These are phyloP conservation scores for Penaeus vannamei DNA, from an alignment of 1,140 invertebrate species.

Conservation along the genomic window DNA sequence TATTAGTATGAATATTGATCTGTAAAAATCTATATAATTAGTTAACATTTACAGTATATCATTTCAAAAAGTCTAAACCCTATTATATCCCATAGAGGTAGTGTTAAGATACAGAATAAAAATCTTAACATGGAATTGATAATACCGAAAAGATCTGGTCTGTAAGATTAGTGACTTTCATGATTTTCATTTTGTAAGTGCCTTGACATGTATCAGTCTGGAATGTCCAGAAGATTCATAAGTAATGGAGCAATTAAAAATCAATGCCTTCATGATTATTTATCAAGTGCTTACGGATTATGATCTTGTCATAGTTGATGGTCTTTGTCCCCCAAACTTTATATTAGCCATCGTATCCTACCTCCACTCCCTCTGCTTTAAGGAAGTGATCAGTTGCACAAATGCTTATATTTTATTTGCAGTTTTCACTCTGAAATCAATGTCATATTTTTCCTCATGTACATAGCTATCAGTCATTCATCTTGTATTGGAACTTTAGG, in stretches of 20 bases:
- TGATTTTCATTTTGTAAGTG: slow-evolving; percentile 20
- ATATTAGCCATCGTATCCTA: not conserved
- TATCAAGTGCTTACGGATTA: slow-evolving; percentile 21
- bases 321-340: not conserved
- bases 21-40: too few relatives aligned
- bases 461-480: too few relatives aligned
- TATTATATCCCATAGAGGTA: too few relatives aligned
- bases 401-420: slow-evolving; percentile 3
- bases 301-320: slow-evolving; percentile 12
- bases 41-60: too few relatives aligned
- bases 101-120: too few relatives aligned
- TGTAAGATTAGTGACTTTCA: too few relatives aligned
- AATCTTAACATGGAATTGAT: too few relatives aligned
- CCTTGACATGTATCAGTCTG: not conserved
- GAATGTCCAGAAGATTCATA: slow-evolving; percentile 2
- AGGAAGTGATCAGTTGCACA: slow-evolving; percentile 19
- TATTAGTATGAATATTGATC: too few relatives aligned
- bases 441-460: too few relatives aligned
- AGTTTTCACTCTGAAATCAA: too few relatives aligned
- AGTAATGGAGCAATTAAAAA: not conserved
- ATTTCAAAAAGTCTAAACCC: too few relatives aligned
- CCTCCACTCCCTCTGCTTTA: not conserved
- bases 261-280: not conserved
- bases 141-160: too few relatives aligned
- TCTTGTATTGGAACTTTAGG: not conserved